These are phyloP conservation scores for Mystacornis crossleyi DNA, from an alignment of 2,113 vertebrate species.

Conservation along the genomic window DNA sequence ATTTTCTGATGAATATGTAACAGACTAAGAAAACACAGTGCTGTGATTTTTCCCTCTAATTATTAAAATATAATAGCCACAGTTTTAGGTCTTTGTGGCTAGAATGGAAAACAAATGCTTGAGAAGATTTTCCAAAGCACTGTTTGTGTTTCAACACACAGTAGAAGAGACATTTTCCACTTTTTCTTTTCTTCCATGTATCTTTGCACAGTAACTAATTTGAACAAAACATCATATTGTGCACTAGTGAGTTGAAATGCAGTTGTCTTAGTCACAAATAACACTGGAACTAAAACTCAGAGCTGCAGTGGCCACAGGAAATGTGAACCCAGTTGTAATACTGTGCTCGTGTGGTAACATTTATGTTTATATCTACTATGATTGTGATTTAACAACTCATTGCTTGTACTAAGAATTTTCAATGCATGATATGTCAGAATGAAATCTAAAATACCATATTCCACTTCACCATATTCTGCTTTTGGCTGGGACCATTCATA, in stretches of 20 bases:
- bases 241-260: not conserved
- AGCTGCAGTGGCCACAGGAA: not conserved
- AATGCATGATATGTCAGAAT: not conserved
- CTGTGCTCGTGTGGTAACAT: not conserved
- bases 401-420: not conserved
- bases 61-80: not conserved
- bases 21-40: not conserved
- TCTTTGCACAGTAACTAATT: not conserved
- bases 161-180: not conserved
- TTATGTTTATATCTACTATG: not conserved
- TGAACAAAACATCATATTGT: not conserved
- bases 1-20: not conserved
- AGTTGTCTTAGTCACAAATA: not conserved
- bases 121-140: not conserved
- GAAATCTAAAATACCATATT: not conserved
- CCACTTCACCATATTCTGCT: not conserved
- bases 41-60: not conserved
- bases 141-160: not conserved
- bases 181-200: not conserved
- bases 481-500: not conserved
- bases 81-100: not conserved
- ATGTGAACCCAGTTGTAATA: not conserved
- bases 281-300: not conserved
- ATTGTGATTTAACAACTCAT: not conserved
- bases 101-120: not conserved